phyloP scores from a whole-genome alignment of 1,140 invertebrate genomes.

The Hyles euphorbiae region DNA sequence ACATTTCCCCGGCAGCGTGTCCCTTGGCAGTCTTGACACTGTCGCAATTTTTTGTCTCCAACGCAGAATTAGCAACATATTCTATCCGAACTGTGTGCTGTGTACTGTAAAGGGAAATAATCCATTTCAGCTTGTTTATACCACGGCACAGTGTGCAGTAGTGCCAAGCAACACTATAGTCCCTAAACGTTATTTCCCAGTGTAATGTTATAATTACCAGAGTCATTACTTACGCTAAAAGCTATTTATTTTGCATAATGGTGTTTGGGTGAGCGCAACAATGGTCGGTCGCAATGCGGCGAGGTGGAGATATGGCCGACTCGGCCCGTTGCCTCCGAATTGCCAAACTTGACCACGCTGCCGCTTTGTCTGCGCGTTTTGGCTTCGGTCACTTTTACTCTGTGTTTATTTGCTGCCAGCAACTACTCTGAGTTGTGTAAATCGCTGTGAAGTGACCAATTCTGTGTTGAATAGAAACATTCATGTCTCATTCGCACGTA shows the following conservation, averaged over 20 bases:
- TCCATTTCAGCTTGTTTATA: too few species aligned
- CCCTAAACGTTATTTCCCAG: conserved; percentile 27
- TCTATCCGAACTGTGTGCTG: conserved; percentile 8
- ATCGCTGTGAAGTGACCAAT: too few species aligned
- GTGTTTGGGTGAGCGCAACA: conserved; percentile 42
- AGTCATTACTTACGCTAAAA: conserved; percentile 47
- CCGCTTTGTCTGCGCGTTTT: conserved; percentile 33
- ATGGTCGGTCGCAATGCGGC: conserved; percentile 42
- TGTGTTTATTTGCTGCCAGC: background rate
- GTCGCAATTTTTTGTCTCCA: conserved; percentile 32
- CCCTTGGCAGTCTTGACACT: conserved; percentile 28
- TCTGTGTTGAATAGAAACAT: too few species aligned
- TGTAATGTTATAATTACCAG: conserved; percentile 47
- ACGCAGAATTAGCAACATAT: conserved; percentile 22
- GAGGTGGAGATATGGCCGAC: conserved; percentile 33
- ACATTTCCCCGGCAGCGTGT: conserved; percentile 35
- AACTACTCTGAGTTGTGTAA: too few species aligned
- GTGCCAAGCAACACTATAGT: conserved; percentile 13
- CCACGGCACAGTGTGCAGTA: conserved; percentile 1
- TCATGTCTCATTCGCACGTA: too few species aligned
- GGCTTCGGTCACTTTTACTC: conserved; percentile 6
- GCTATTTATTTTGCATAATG: conserved; percentile 60
- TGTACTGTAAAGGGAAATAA: background rate
- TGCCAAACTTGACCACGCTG: conserved; percentile 48
- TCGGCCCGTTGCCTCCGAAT: conserved; percentile 49